phyloP scores from a whole-genome alignment of 2,888 invertebrate species.

The Dicycla oo region DNA sequence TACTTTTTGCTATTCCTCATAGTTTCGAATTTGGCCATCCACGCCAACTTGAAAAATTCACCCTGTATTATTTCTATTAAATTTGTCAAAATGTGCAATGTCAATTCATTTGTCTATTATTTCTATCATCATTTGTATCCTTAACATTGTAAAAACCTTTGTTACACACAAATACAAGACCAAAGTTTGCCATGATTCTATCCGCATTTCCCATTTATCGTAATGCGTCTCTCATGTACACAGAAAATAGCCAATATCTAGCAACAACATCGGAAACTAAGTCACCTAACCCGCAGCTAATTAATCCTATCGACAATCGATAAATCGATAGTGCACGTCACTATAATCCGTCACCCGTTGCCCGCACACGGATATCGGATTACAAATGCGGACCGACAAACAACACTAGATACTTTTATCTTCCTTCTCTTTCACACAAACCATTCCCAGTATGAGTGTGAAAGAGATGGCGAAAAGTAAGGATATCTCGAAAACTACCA shows the following conservation, averaged over 20 bases:
- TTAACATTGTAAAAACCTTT: background rate
- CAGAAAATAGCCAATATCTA: conserved; percentile 46
- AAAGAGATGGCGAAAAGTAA: conserved; percentile 71
- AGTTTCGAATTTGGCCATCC: too few relatives aligned
- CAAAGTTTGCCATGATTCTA: background rate
- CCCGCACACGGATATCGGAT: conserved; percentile 84
- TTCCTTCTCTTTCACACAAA: conserved; percentile 62
- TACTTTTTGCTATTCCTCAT: too few relatives aligned
- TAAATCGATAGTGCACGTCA: conserved; percentile 66
- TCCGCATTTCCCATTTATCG: conserved; percentile 12
- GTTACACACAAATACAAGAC: conserved; percentile 4
- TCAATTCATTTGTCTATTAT: background rate
- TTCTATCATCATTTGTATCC: too few relatives aligned
- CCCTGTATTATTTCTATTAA: background rate
- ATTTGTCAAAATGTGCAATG: too few relatives aligned
- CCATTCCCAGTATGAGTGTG: conserved; percentile 19
- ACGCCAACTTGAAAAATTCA: too few relatives aligned
- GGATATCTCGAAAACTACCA: conserved; percentile 84
- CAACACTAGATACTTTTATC: conserved; percentile 67
- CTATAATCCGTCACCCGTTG: conserved; percentile 71
- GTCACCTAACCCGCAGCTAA: conserved; percentile 57
- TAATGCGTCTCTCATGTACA: conserved; percentile 31
- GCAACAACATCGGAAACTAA: conserved; percentile 47
- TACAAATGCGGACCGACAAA: conserved; percentile 78
- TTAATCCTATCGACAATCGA: conserved; percentile 62